Base-by-base conservation (phyloP, 2,888 invertebrate genomes). In the Eilema depressum region DNA sequence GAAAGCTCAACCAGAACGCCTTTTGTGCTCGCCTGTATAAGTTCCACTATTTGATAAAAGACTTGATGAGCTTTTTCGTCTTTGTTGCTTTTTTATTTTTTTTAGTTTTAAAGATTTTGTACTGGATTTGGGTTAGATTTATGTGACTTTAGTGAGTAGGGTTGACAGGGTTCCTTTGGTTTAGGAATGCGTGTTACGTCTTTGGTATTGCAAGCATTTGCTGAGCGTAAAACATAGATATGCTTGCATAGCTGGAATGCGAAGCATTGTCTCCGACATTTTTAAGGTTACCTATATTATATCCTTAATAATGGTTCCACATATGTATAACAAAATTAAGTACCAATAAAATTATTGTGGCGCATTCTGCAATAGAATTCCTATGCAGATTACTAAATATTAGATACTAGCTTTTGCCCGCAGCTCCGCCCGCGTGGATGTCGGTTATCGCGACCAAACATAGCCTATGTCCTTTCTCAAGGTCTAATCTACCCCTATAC, bases 1-100 rank as follows among this genome's bases (percentile, higher is more conserved):
- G 73, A 80, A 75, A 81, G 80, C 66, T 68, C 63, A 41, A 62
- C 62, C 63, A 62, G 62, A 68, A 71, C 64, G 71, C 68, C 75
- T 77, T 80, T 80, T 82, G 69, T 79, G 68, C 69, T 75, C 62
- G 63, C 74, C 80, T 66, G 66, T 63, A 71, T 53, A 60, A 71
- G 57, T 65, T 71, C 65, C 59, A 80, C 80, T 82, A 75, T 80
- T 78, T 76, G 73, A 76, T 82, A 76, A 82, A 64, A 57, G 66
- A 76, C 53, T 68, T 80, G 74, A 81, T 80, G 81, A 81, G 80
- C 68, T 71, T 81, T 79, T 75, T 72, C 63, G 69, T 26, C 30
- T 72, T 79, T 75, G 70, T 74, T 64, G 33, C 69, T 66, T 68
- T 30, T 37, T 25, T 53, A n/a, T n/a, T n/a, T 11, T 71, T 62